Base-by-base conservation (phyloP, 2,797 vertebrate genomes). In the Petrocephalus schoutedeni region DNA sequence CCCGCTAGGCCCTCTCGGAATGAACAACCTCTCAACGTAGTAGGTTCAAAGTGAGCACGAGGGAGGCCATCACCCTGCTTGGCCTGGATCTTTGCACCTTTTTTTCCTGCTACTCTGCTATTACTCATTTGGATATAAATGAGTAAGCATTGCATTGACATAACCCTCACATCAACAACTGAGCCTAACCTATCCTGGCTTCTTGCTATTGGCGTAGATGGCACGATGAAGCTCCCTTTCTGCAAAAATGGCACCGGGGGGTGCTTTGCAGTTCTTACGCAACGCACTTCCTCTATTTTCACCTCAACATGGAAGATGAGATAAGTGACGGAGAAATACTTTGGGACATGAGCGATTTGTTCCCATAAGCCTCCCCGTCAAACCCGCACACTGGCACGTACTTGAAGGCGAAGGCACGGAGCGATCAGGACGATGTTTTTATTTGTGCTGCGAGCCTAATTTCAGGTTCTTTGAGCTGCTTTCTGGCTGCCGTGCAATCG, bases 261-360 rank as follows among this genome's bases (percentile, higher is more conserved):
- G 5, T 19, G 67, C 49, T 45, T 56, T 86, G 51, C 88, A 16
- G 61, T 86, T 45, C 67, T 77, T 8, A 86, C 14, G 28, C 80
- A 86, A 54, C 10, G 58, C 19, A 32, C 32, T 45, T 86, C 54
- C 84, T 59, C 84, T 41, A 86, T 58, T 59, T 57, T 41, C 56
- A 58, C 51, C 84, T 58, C 56, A n/a, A 58, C 53, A 16, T 85
- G 61, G 1, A 54, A 88, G 82, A 84, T 85, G 51, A 86, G 84
- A 86, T 56, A 85, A 77, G 51, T 53, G 54, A 74, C 83, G 36
- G 19, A 86, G 36, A 74, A 85, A 45, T 77, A 64, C n/a, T 84
- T 74, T 86, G 53, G 88, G 88, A 88, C 51, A 57, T 28, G 84
- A 58, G 16, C 28, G 14, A 58, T 86, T 88, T 86, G 83, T 71